Evolutionary conservation across 2,888 invertebrate species (phyloP).

Genomic region (Ennomos erosarius): DNA sequence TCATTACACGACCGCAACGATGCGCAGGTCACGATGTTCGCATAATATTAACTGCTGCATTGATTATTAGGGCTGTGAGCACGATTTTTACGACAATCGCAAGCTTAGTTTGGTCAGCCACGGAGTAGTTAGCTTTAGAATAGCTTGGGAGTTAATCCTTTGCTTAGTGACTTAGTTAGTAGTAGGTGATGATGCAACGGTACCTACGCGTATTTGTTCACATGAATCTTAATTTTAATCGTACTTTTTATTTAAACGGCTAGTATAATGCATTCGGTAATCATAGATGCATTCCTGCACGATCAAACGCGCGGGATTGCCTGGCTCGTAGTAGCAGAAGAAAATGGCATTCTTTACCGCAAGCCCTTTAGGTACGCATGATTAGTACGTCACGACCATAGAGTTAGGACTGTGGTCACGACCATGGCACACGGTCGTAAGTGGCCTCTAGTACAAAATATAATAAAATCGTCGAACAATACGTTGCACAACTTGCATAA

Average conservation of each 20-base stretch:
- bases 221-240: too few relatives aligned
- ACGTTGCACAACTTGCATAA: slow-evolving; percentile 31
- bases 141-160: background rate
- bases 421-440: slow-evolving; percentile 14
- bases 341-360: too few relatives aligned
- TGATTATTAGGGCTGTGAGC: slow-evolving; percentile 22
- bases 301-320: too few relatives aligned
- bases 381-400: background rate
- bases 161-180: too few relatives aligned
- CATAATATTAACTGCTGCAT: slow-evolving; percentile 29
- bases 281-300: too few relatives aligned
- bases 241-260: too few relatives aligned
- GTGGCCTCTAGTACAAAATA: slow-evolving; percentile 33
- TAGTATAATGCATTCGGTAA: too few relatives aligned
- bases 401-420: too few relatives aligned
- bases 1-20: slow-evolving; percentile 27
- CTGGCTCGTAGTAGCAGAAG: too few relatives aligned
- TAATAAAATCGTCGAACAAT: slow-evolving; percentile 37
- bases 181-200: too few relatives aligned
- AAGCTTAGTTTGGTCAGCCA: slow-evolving; percentile 31
- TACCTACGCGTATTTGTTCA: too few relatives aligned
- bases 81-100: slow-evolving; percentile 29
- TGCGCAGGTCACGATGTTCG: slow-evolving; percentile 24
- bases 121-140: slow-evolving; percentile 24
- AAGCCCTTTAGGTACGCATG: background rate